Percentiles rank a stretch among this genome's conserved stretches.
Evolutionary conservation across 2,888 invertebrate species (phyloP).

Genomic region (Schizaphis graminum): DNA sequence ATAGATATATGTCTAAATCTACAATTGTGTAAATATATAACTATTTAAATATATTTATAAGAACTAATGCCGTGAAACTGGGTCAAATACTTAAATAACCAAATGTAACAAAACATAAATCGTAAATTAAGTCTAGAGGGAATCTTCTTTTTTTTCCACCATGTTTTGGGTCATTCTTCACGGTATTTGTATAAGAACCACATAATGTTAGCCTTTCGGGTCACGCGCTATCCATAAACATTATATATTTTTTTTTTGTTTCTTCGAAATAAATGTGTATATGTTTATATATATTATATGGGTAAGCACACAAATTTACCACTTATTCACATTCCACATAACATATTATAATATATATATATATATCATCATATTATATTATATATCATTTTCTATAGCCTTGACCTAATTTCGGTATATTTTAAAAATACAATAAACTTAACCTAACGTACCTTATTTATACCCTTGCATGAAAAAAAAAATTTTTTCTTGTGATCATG

Average conservation of each 20-base stretch:
- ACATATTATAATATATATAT: neutral
- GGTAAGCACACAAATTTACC: slow-evolving; percentile 21
- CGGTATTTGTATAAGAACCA: slow-evolving; percentile 27
- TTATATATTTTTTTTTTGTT: slow-evolving; percentile 37
- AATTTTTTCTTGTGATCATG: neutral
- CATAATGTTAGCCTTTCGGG: slow-evolving; percentile 36
- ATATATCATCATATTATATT: slow-evolving; percentile 6
- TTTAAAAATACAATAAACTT: neutral
- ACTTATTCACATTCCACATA: neutral
- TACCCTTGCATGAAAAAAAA: neutral
- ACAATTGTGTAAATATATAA: neutral
- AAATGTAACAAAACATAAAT: slow-evolving; percentile 4
- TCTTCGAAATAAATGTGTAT: slow-evolving; percentile 4
- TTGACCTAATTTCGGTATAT: slow-evolving; percentile 38
- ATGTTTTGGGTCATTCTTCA: slow-evolving; percentile 3
- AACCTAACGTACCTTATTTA: neutral
- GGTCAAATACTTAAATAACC: slow-evolving; percentile 6
- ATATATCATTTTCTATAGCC: neutral
- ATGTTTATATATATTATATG: neutral
- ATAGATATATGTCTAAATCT: neutral
- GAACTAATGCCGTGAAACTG: neutral
- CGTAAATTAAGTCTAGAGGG: slow-evolving; percentile 34
- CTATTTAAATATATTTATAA: neutral
- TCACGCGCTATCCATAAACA: slow-evolving; percentile 58
- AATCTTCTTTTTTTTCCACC: slow-evolving; percentile 54